phyloP scores from a whole-genome alignment of 2,797 vertebrate species.

The Xyrichtys novacula region DNA sequence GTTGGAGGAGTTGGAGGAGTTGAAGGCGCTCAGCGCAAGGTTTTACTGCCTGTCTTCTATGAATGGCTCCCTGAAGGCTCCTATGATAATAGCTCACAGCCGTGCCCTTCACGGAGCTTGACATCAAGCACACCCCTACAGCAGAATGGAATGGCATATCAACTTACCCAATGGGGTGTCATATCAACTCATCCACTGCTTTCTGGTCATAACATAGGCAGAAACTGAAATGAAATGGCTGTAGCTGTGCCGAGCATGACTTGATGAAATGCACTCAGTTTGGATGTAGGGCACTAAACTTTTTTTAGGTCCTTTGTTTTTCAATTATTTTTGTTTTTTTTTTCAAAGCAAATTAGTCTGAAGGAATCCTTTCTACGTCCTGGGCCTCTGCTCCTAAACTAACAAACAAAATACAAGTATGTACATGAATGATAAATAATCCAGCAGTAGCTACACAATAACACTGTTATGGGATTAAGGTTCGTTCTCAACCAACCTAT shows the following conservation, averaged over 20 bases:
- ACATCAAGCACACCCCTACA: conserved; percentile 78
- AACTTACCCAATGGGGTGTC: conserved; percentile 72
- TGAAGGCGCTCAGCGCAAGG: conserved; percentile 77
- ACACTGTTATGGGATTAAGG: no score
- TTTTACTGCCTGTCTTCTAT: conserved; percentile 83
- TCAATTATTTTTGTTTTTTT: conserved; percentile 8
- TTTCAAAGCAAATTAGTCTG: conserved; percentile 3
- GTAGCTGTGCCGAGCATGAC: conserved; percentile 26
- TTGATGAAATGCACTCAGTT: conserved; percentile 40
- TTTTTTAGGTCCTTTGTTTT: conserved; percentile 30
- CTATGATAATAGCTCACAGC: conserved; percentile 83
- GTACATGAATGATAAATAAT: no score
- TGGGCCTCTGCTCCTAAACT: neutral
- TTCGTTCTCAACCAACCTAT: no score
- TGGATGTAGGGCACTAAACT: conserved; percentile 24
- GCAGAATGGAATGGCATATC: conserved; percentile 77
- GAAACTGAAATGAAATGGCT: conserved; percentile 51
- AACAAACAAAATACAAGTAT: no score
- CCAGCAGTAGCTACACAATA: no score
- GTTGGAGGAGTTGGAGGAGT: conserved; percentile 76
- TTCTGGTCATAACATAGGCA: conserved; percentile 63
- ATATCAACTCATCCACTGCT: conserved; percentile 74
- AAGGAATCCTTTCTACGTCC: neutral
- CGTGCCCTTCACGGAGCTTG: conserved; percentile 81
- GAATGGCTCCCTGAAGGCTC: conserved; percentile 82